Conservation (phyloP, 2,888 invertebrate species). For the Acrobasis consociella region DNA sequence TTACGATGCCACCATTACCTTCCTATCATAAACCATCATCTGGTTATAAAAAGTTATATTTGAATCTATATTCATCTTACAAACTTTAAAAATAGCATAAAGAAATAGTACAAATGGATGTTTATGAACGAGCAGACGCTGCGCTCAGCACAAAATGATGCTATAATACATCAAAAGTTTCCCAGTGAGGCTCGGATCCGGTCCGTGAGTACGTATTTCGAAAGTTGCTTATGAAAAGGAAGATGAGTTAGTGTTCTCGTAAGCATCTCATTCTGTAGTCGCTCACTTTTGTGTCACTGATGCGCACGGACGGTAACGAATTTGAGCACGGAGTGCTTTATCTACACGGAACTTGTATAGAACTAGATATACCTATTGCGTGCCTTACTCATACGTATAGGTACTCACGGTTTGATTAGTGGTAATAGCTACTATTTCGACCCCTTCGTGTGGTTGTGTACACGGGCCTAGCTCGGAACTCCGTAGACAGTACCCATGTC, state of each 20-base stretch:
- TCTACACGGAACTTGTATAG: not conserved
- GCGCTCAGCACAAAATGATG: slow-evolving; percentile 34
- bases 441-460: slow-evolving; percentile 32
- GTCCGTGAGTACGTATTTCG: slow-evolving; percentile 44
- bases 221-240: slow-evolving; percentile 54
- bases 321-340: slow-evolving; percentile 27
- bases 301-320: slow-evolving; percentile 32
- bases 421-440: slow-evolving; percentile 30
- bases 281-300: slow-evolving; percentile 32
- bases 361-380: not conserved
- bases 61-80: not conserved
- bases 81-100: slow-evolving; percentile 4
- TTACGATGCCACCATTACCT: slow-evolving; percentile 28
- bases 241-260: slow-evolving; percentile 42
- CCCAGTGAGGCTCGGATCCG: slow-evolving; percentile 40
- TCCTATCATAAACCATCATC: slow-evolving; percentile 27
- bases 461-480: slow-evolving; percentile 35
- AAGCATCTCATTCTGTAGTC: slow-evolving; percentile 40
- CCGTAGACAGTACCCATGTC: slow-evolving; percentile 54
- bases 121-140: slow-evolving; percentile 12
- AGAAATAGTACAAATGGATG: slow-evolving; percentile 8
- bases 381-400: slow-evolving; percentile 7
- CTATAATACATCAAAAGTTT: slow-evolving; percentile 53
- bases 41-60: slow-evolving; percentile 26
- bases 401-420: slow-evolving; percentile 30